phyloP scores from a whole-genome alignment of 2,888 invertebrate genomes.

The Drosophila mettleri region DNA sequence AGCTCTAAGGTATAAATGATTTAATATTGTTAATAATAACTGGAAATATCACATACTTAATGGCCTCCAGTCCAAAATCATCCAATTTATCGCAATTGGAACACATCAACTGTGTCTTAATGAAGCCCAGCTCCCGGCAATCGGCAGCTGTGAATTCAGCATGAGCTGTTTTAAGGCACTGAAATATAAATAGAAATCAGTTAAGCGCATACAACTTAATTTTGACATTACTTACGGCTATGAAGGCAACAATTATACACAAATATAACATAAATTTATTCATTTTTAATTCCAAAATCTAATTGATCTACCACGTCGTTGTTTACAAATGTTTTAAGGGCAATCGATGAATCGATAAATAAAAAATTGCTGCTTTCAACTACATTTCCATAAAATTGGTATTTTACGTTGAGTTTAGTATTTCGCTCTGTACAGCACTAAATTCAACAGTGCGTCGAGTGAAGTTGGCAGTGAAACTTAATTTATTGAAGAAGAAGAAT shows the following conservation, averaged over 20 bases:
- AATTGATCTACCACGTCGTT: conserved; percentile 64
- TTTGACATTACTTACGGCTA: conserved; percentile 37
- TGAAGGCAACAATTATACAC: conserved; percentile 39
- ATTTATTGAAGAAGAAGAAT: conserved; percentile 54
- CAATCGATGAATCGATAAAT: conserved; percentile 19
- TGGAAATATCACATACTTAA: conserved; percentile 69
- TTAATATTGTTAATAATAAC: not conserved
- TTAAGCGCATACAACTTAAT: fast-evolving
- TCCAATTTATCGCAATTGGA: conserved; percentile 94
- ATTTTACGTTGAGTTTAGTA: conserved; percentile 3
- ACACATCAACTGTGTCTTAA: conserved; percentile 93
- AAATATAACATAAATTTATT: conserved; percentile 26
- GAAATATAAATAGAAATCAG: not conserved
- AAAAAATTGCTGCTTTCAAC: not conserved
- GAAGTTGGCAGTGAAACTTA: conserved; percentile 29
- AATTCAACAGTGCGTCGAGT: conserved; percentile 7
- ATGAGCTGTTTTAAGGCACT: conserved; percentile 40
- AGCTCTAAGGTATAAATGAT: conserved; percentile 77
- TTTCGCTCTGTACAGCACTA: conserved; percentile 17
- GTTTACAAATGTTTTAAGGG: conserved; percentile 59
- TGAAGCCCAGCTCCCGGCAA: conserved; percentile 94
- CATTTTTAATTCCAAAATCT: conserved; percentile 51
- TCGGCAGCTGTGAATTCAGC: conserved; percentile 91
- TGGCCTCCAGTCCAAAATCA: conserved; percentile 86
- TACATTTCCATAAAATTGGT: not conserved